Conservation (phyloP, 2,797 vertebrate genomes). For the Tragopan temminckii region DNA sequence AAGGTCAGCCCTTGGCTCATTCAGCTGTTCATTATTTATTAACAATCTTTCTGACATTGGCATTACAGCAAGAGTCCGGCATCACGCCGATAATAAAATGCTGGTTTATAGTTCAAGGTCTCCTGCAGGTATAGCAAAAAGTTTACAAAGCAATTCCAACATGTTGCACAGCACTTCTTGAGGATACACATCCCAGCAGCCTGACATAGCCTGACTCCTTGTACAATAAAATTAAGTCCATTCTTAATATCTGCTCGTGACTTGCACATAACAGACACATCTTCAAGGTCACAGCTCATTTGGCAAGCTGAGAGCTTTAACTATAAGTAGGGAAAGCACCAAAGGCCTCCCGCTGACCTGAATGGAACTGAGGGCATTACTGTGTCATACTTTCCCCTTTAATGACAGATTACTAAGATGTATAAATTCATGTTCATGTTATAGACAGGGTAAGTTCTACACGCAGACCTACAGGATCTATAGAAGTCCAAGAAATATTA, state of each 20-base stretch:
- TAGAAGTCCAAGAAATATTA: not conserved
- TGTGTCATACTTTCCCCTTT: not conserved
- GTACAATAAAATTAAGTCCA: constrained; percentile 85
- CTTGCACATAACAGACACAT: constrained; percentile 85
- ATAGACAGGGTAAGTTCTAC: not conserved
- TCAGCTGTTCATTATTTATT: constrained; percentile 80
- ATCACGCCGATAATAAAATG: constrained; percentile 70
- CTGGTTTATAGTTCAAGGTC: constrained; percentile 73
- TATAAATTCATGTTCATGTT: not conserved
- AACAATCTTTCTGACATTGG: constrained; percentile 71
- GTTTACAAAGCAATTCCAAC: constrained; percentile 68
- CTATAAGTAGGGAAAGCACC: constrained; percentile 80
- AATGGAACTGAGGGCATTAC: accelerated
- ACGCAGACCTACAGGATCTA: not conserved
- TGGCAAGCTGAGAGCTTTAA: constrained; percentile 83
- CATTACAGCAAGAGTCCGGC: constrained; percentile 67
- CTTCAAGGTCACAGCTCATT: constrained; percentile 87
- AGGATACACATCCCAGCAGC: constrained; percentile 15
- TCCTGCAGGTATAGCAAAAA: constrained; percentile 77
- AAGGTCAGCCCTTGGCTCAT: constrained; percentile 79
- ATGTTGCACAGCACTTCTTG: constrained; percentile 39
- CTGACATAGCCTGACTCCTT: constrained; percentile 70
- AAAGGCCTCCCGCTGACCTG: not conserved
- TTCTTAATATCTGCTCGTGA: constrained; percentile 86
- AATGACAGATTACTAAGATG: not conserved